Base-by-base conservation (phyloP, 2,113 vertebrate genomes). In the Equus przewalskii region DNA sequence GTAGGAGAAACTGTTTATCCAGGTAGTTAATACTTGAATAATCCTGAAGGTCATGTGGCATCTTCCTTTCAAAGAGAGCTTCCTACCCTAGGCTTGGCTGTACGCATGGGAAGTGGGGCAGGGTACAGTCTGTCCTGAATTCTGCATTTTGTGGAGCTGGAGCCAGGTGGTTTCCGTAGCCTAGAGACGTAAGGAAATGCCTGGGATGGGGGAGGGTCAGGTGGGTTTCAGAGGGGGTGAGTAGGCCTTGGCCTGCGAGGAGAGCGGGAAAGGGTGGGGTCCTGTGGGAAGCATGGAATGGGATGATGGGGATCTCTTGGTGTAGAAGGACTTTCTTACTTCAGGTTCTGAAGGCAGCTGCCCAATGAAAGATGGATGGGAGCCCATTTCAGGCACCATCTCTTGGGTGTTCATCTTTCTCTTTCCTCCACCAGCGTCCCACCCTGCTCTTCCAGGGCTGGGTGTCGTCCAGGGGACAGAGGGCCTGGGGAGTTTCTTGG, bases 11-110 rank as follows among this genome's bases (percentile, higher is more conserved):
- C 58, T 96, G 75, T 97, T 96, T 94, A 89, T 96, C 64, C 65
- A 93, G 82, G 95, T 91, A 60, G 93, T 89, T 94, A 94, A 94
- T 96, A 72, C 89, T 60, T 94, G 96, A 98, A 80, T 92, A 95
- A 80, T 81, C 76, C 92, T 79, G 89, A 91, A 96, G 97, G 91
- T 95, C 93, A 75, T 9, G 28, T 82, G 92, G 80, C 51, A 41
- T 81, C n/a, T 89, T 90, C 58, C 81, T 91, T 82, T 81, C 72
- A 56, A 76, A 91, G 85, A 65, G 65, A 15, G 46, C 33, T 72
- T 75, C 87, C 81, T 64, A 4, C 44, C 6, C 60, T 41, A 12
- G 49, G 51, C 75, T 80, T 3, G 2, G 33, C 51, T n/a, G 14
- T 28, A 7, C 19, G 36, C 18, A 0, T 41, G 83, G 85, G 19